These are phyloP conservation scores for Achlya flavicornis DNA, from an alignment of 2,888 invertebrate species.

Conservation along the genomic window DNA sequence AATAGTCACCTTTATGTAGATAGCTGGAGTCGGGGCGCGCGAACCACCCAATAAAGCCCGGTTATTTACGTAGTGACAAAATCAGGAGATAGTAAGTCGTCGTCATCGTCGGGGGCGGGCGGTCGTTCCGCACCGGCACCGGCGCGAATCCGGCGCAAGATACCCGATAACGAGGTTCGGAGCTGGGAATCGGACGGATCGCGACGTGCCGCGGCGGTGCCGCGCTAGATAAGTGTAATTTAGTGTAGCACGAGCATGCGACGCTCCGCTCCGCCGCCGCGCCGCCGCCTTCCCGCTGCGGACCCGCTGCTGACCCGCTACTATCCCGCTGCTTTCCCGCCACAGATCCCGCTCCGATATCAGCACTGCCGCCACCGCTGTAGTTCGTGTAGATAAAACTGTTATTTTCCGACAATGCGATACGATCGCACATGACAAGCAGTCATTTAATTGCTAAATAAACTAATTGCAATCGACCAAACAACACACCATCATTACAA, in stretches of 20 bases:
- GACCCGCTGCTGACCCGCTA: too few relatives aligned
- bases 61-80: conserved; percentile 5
- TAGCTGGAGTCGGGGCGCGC: background rate
- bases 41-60: background rate
- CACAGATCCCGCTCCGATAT: too few relatives aligned
- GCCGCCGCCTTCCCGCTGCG: background rate
- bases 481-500: background rate
- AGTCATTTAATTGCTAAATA: background rate
- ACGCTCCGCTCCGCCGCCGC: background rate
- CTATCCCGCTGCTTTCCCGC: too few relatives aligned
- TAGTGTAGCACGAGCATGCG: background rate
- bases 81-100: background rate
- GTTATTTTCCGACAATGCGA: background rate
- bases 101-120: background rate
- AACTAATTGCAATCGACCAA: background rate
- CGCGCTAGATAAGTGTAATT: background rate
- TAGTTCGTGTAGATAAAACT: background rate
- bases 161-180: background rate
- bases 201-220: background rate
- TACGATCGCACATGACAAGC: background rate
- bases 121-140: conserved; percentile 1
- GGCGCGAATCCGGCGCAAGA: background rate
- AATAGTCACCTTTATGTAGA: conserved; percentile 6
- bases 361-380: background rate
- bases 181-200: conserved; percentile 1